Conservation (phyloP, 2,113 vertebrate species). For the Noctilio leporinus region DNA sequence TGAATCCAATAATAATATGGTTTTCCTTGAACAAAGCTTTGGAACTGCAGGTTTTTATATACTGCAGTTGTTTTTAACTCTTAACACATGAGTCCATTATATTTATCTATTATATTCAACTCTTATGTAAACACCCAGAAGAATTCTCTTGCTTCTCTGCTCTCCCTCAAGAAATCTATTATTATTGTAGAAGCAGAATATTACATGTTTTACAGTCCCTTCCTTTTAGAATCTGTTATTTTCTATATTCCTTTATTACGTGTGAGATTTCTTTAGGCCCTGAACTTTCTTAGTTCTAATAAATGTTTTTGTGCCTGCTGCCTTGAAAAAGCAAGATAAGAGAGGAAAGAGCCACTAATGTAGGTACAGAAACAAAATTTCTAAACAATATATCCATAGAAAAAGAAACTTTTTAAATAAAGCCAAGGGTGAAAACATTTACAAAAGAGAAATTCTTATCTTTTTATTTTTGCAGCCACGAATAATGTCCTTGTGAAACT, state of each 20-base stretch:
- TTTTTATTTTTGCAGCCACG: not conserved
- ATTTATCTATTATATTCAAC: not conserved
- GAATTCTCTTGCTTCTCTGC: not conserved
- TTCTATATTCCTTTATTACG: not conserved
- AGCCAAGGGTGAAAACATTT: slow-evolving; percentile 17
- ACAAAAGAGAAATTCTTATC: slow-evolving; percentile 25
- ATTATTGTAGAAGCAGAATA: slow-evolving; percentile 2
- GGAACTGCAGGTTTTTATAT: not conserved
- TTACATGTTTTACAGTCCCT: not conserved
- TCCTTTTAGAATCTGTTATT: not conserved
- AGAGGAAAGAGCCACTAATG: not conserved
- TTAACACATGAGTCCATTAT: not conserved
- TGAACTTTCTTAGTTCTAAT: not conserved
- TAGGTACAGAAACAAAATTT: not conserved
- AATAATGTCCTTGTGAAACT: not conserved
- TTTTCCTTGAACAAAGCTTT: slow-evolving; percentile 4
- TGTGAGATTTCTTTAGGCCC: not conserved
- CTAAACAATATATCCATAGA: not conserved
- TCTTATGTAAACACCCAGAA: not conserved
- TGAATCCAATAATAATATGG: not conserved
- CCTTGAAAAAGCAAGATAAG: slow-evolving; percentile 14
- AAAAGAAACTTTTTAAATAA: slow-evolving; percentile 28
- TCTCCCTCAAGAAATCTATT: not conserved
- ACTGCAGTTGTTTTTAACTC: not conserved
- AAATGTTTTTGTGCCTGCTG: not conserved